A percentile compares a stretch with the other conserved stretches of the same genome.
Conservation (phyloP, 2,113 vertebrate species). For the Asarcornis scutulata region DNA sequence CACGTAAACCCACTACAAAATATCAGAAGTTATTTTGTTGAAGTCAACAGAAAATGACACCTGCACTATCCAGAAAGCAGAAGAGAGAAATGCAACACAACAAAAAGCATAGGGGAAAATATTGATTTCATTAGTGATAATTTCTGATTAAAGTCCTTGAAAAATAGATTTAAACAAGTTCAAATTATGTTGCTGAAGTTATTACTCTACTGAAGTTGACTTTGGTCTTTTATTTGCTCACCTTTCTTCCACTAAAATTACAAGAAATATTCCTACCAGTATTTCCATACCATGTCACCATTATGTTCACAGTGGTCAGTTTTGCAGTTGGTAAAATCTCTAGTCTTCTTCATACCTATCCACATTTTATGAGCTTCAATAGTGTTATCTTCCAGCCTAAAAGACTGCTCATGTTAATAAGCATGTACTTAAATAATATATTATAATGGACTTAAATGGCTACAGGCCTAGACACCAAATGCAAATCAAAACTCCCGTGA, state of each 20-base stretch:
- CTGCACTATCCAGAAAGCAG: neutral
- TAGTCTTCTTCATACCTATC: neutral
- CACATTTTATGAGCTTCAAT: neutral
- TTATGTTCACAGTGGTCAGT: accelerated
- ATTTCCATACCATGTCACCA: neutral
- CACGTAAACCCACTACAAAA: no score
- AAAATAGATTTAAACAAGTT: neutral
- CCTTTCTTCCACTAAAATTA: neutral
- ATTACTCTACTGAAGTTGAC: neutral
- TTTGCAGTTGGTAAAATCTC: neutral
- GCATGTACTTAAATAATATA: neutral
- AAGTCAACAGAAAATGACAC: neutral
- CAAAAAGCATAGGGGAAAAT: neutral
- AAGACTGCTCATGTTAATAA: neutral
- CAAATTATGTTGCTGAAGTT: neutral
- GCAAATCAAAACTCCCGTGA: neutral
- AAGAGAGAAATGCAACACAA: neutral
- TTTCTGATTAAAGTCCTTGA: neutral
- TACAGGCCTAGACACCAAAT: neutral
- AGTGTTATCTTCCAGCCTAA: neutral
- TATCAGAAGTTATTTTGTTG: neutral
- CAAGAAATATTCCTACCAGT: neutral
- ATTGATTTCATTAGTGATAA: neutral
- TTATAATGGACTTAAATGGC: neutral
- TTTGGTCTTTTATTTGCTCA: neutral